Conservation (phyloP, 2,797 vertebrate species). For the Pseudochirops corinnae region DNA sequence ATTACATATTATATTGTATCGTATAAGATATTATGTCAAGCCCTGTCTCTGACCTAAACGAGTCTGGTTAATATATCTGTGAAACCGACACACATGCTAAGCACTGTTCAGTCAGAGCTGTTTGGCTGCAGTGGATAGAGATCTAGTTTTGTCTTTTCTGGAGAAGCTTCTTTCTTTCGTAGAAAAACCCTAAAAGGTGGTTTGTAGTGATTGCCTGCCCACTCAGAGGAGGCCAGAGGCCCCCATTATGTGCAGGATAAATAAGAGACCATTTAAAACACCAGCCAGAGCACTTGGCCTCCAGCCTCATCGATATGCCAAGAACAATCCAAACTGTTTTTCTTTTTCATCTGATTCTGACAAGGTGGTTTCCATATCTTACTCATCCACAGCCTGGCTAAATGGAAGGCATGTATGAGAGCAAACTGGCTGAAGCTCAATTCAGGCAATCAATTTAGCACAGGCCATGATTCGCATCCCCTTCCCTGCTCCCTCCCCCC, state of each 20-base stretch:
- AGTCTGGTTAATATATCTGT: conserved; percentile 48
- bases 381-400: conserved; percentile 41
- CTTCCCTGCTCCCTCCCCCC: background rate
- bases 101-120: conserved; percentile 25
- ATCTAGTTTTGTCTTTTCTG: conserved; percentile 58
- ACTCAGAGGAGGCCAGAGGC: conserved; percentile 50
- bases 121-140: background rate
- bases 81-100: conserved; percentile 33
- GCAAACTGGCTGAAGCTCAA: conserved; percentile 60
- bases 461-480: background rate
- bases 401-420: conserved; percentile 65
- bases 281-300: conserved; percentile 56
- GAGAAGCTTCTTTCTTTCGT: conserved; percentile 43
- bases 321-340: conserved; percentile 57
- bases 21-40: background rate
- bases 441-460: conserved; percentile 21
- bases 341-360: conserved; percentile 67
- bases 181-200: conserved; percentile 62
- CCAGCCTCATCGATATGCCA: conserved; percentile 49
- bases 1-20: background rate
- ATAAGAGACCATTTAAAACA: conserved; percentile 63
- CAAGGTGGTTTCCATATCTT: conserved; percentile 64
- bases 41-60: conserved; percentile 10
- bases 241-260: conserved; percentile 42
- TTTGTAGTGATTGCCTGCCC: conserved; percentile 22